Percentiles rank a stretch among this genome's conserved stretches.
phyloP scores from a whole-genome alignment of 2,888 invertebrate genomes.

The Chymomyza procnemis region DNA sequence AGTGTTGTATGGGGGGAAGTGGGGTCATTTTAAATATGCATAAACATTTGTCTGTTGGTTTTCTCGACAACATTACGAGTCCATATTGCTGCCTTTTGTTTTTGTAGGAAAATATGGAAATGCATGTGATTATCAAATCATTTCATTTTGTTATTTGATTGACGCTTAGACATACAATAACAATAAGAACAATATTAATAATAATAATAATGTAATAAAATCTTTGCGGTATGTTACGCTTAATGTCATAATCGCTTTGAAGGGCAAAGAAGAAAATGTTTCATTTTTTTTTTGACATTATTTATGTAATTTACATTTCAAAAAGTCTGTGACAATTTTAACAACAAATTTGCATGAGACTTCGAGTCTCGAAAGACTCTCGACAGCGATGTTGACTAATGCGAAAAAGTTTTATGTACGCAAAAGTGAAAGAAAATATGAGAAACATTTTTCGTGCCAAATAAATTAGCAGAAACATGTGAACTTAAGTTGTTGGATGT shows the following conservation, averaged over 20 bases:
- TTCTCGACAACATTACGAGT: not conserved
- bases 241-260: constrained; percentile 19
- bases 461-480: constrained; percentile 7
- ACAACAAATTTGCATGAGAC: not conserved
- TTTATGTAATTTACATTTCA: constrained; percentile 1
- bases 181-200: not conserved
- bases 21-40: not conserved
- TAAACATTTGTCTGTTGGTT: not conserved
- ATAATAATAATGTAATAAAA: constrained; percentile 2
- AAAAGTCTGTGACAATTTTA: not conserved
- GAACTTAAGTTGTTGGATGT: not conserved
- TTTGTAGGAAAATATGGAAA: constrained; percentile 33
- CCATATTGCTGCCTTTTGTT: constrained; percentile 11
- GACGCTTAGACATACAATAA: not conserved
- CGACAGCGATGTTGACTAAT: not conserved
- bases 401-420: not conserved
- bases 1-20: too few species aligned
- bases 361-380: not conserved
- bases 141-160: constrained; percentile 13
- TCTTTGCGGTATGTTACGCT: constrained; percentile 31
- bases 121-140: constrained; percentile 42
- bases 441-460: not conserved
- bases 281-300: not conserved
- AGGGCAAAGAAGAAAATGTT: not conserved
- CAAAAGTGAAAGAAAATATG: not conserved